Base-by-base conservation (phyloP, 2,888 invertebrate genomes). In the Leptinotarsa haldemani region DNA sequence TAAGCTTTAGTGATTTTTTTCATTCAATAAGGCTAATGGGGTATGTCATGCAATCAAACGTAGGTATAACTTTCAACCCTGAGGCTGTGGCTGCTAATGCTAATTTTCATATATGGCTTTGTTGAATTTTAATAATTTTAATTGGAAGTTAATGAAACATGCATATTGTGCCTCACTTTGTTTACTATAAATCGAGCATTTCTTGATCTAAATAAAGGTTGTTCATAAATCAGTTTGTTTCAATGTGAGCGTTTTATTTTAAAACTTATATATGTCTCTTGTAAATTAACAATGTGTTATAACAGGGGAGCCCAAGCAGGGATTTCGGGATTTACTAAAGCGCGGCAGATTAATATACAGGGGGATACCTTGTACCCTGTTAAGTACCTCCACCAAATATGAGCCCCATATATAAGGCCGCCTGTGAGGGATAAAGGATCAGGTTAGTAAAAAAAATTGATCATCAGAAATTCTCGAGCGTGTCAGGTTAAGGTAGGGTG, bases 91-190 rank as follows among this genome's bases (percentile, higher is more conserved):
- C 25, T 75, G 69, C 72, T 40, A 63, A 69, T 72, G 74, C 74
- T 72, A 30, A 40, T 66, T 69, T 73, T 73, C 68, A 74, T 70
- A 70, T 70, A 70, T 75, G 69, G 72, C 75, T 75, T 69, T 58
- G 67, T 74, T 65, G 70, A 63, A 69, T 71, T 66, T 75, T 71
- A 63, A 73, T 69, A 66, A 76, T 48, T 77, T 80, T 75, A 76
- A 77, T 78, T 77, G 78, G 78, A 73, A 79, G 81, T 81, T 82
- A 80, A 82, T 80, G 78, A 82, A 80, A 80, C 82, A 81, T 70
- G 82, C 83, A 81, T 82, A 83, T 82, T 83, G 85, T 85, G 85
- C 84, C 85, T 85, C 85, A 84, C 83, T 84, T 81, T 83, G 82
- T 84, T 84, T 79, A 79, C 80, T 81, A 84, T 84, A 81, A 82